Evolutionary conservation across 2,888 invertebrate genomes (phyloP).

Genomic region (Cordylochernes scorpioides): DNA sequence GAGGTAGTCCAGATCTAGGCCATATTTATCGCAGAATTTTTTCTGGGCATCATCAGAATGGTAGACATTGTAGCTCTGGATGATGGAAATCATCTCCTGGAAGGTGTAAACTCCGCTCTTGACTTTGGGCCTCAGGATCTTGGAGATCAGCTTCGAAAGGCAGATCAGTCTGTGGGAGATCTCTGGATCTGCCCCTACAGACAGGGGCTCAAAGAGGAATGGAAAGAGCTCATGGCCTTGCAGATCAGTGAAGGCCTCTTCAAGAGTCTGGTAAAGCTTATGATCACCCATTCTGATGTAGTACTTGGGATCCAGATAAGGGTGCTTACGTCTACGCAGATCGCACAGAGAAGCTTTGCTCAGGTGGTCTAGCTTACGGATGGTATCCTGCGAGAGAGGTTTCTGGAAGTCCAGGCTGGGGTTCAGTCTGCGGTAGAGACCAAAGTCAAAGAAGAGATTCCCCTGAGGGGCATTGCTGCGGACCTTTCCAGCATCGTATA

Average conservation of each 20-base stretch:
- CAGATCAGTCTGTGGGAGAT: neutral
- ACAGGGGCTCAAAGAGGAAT: conserved; percentile 3
- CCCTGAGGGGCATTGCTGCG: too few species aligned
- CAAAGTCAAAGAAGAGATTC: conserved; percentile 8
- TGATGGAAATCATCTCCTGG: too few species aligned
- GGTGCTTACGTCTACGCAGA: conserved; percentile 6
- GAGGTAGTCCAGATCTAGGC: neutral
- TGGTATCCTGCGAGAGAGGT: neutral
- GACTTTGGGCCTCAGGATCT: too few species aligned
- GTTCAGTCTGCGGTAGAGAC: conserved; percentile 4
- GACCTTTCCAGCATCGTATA: too few species aligned
- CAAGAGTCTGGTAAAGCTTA: neutral
- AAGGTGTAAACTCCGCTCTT: too few species aligned
- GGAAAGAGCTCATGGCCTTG: conserved; percentile 9
- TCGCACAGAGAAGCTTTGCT: conserved; percentile 9
- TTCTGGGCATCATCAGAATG: too few species aligned
- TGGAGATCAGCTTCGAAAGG: neutral
- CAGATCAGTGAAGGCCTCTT: neutral
- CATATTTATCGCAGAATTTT: too few species aligned
- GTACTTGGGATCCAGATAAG: conserved; percentile 5
- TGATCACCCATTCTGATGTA: conserved; percentile 4
- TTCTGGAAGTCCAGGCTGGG: conserved; percentile 1
- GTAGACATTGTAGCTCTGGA: too few species aligned
- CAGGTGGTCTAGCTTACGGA: conserved; percentile 2
- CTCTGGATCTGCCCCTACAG: neutral